phyloP scores from a whole-genome alignment of 1,140 invertebrate genomes.

The Diabrotica undecimpunctata region DNA sequence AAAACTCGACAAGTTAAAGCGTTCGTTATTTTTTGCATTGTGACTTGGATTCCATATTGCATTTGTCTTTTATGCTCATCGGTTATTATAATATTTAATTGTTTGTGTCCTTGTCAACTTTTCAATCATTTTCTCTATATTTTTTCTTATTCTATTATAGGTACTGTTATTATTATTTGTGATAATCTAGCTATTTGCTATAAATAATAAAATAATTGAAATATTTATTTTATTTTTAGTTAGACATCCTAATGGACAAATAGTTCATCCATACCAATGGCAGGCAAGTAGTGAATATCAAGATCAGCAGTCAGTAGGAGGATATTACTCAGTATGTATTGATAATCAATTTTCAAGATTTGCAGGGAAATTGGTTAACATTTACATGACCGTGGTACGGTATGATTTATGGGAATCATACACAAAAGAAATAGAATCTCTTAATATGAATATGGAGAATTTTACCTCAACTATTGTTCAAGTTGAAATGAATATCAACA shows the following conservation, averaged over 20 bases:
- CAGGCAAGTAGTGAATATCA: slow-evolving; percentile 81
- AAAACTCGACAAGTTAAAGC: too few relatives aligned
- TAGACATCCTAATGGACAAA: slow-evolving; percentile 74
- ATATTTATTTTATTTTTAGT: slow-evolving; percentile 48
- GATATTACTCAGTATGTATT: slow-evolving; percentile 90
- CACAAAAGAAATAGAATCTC: slow-evolving; percentile 80
- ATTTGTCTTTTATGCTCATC: too few relatives aligned
- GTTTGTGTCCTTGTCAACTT: too few relatives aligned
- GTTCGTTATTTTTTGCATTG: too few relatives aligned
- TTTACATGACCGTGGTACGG: slow-evolving; percentile 90
- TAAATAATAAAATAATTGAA: neutral
- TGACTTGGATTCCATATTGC: too few relatives aligned
- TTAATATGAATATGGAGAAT: slow-evolving; percentile 84
- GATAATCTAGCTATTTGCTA: too few relatives aligned
- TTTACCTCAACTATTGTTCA: slow-evolving; percentile 74
- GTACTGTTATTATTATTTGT: too few relatives aligned
- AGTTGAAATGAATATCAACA: slow-evolving; percentile 81
- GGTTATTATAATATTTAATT: too few relatives aligned
- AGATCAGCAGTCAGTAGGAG: slow-evolving; percentile 71
- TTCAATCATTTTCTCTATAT: too few relatives aligned
- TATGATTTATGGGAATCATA: slow-evolving; percentile 93
- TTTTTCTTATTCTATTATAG: too few relatives aligned
- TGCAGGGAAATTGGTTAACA: slow-evolving; percentile 86
- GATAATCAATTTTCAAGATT: slow-evolving; percentile 94
- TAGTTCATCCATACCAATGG: slow-evolving; percentile 90